Base-by-base conservation (phyloP, 1,140 invertebrate species). In the Eubasilissa regina region DNA sequence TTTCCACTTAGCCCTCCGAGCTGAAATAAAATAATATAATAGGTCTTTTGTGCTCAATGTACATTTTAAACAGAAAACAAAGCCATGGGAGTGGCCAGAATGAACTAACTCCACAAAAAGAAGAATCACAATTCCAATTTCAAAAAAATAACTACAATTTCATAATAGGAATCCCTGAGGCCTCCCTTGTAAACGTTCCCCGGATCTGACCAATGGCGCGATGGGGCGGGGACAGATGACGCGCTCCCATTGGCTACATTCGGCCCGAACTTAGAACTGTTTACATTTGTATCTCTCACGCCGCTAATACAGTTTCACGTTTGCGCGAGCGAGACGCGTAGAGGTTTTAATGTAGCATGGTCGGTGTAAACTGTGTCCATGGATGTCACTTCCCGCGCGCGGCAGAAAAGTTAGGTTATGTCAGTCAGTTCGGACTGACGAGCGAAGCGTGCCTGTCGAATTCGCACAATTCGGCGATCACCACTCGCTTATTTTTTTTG, bases 291-390 rank as follows among this genome's bases (percentile, higher is more conserved):
- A 78, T 77, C 73, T 81, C 80, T 76, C 77, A 51, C 48, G 21
- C 51, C 19, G 62, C 74, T 77, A n/a, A 76, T 77, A 81, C 77
- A 77, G 80, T 81, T 79, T 79, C 80, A 79, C 80, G 77, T 76
- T 64, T 12, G 80, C 47, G 45, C 17, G 80, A 81, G 62, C 15
- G 74, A 64, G 77, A 81, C 64, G 77, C 25, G 35, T 25, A 60
- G 48, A 55, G 73, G 44, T 64, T 60, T 70, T 17, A 64, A 76
- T 62, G 72, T 75, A 47, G 51, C 72, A 45, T 35, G n/a, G 55
- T 13, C 51, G 55, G 15, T 44, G 53, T 45, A 58, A 76, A 76
- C 45, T 76, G 74, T 76, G 74, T 76, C 74, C 58, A 45, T 64
- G 25, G 47, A 53, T 73, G 79, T 55, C 51, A 70, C 73, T 76